Conservation (phyloP, 1,140 invertebrate species). For the Euura saliciscinereae region DNA sequence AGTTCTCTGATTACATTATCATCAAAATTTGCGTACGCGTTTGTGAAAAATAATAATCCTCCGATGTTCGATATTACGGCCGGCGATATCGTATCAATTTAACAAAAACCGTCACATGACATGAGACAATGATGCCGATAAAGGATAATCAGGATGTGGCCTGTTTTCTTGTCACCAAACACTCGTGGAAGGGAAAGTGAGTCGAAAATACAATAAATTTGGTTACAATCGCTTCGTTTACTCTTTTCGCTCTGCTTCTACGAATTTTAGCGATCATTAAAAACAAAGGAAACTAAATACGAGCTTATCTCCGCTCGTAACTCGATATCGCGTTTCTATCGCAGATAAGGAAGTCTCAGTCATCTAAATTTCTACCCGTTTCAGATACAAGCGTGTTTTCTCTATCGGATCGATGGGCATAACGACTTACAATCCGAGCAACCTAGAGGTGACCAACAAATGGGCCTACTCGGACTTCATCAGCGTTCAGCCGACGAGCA, state of each 20-base stretch:
- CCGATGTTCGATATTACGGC: no score
- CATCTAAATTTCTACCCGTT: constrained; percentile 21
- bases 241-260: neutral
- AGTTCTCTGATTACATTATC: no score
- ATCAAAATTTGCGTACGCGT: no score
- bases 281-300: no score
- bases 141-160: constrained; percentile 91
- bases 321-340: no score
- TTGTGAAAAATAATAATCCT: no score
- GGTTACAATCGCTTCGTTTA: constrained; percentile 7
- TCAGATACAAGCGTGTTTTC: constrained; percentile 95
- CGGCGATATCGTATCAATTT: no score
- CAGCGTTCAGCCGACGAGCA: constrained; percentile 69
- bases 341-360: no score
- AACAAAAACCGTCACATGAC: constrained; percentile 42
- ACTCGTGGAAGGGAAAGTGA: constrained; percentile 96
- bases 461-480: constrained; percentile 88
- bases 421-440: constrained; percentile 95
- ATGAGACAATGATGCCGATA: constrained; percentile 79
- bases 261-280: no score
- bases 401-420: constrained; percentile 94
- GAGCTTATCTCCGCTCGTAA: no score
- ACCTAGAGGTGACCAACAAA: constrained; percentile 95
- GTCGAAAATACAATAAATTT: constrained; percentile 47
- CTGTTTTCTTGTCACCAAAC: constrained; percentile 95